phyloP scores from a whole-genome alignment of 2,797 vertebrate species.

The Tadarida brasiliensis region DNA sequence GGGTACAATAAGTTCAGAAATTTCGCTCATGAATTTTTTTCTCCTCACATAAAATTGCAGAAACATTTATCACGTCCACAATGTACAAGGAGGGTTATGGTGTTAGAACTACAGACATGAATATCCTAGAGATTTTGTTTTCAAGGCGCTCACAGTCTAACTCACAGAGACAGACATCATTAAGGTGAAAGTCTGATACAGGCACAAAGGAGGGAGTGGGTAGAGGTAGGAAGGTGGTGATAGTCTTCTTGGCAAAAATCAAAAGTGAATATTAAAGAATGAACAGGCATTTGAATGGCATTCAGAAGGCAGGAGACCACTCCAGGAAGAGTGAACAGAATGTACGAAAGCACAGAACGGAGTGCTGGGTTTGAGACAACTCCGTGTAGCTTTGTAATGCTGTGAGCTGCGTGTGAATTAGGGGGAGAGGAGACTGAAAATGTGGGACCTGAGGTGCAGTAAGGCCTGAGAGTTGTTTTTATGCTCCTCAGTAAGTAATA shows the following conservation, averaged over 20 bases:
- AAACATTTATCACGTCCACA: neutral
- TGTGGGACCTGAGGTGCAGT: neutral
- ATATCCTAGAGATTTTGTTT: neutral
- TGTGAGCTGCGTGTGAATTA: too few species aligned
- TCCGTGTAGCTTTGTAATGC: neutral
- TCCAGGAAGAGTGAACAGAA: neutral
- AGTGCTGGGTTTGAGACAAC: neutral
- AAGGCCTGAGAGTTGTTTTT: neutral
- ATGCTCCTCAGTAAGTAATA: neutral
- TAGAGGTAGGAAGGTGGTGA: neutral
- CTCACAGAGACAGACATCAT: neutral
- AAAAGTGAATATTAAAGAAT: neutral
- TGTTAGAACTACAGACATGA: neutral
- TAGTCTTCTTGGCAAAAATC: neutral
- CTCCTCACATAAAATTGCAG: slow-evolving; percentile 39
- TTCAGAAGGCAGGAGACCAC: neutral
- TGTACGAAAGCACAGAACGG: neutral
- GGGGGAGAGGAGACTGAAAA: neutral
- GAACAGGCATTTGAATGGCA: neutral
- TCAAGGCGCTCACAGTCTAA: neutral
- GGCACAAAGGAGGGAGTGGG: neutral
- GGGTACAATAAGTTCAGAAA: neutral
- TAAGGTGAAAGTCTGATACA: slow-evolving; percentile 8
- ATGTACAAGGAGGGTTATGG: neutral
- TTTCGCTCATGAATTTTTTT: neutral